phyloP scores from a whole-genome alignment of 2,888 invertebrate genomes.

The Phengaris alcon region DNA sequence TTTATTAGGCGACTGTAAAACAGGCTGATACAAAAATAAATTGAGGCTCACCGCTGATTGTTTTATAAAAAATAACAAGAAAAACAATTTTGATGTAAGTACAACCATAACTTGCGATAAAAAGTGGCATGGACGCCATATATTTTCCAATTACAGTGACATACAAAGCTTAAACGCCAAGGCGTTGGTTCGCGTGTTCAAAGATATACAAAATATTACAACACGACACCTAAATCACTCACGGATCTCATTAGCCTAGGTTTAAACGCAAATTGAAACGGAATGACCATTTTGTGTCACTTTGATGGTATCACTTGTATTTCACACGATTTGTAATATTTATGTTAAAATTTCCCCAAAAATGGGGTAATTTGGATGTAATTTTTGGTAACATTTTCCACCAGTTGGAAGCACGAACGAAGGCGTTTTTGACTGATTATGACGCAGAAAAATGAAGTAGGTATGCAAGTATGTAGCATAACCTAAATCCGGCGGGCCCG shows the following conservation, averaged over 20 bases:
- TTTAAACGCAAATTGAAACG: slow-evolving; percentile 51
- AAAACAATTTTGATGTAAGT: too few relatives aligned
- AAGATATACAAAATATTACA: slow-evolving; percentile 30
- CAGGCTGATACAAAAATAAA: too few relatives aligned
- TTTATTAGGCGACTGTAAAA: too few relatives aligned
- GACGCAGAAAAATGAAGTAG: too few relatives aligned
- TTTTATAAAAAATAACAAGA: too few relatives aligned
- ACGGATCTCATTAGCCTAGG: slow-evolving; percentile 65
- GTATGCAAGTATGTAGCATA: too few relatives aligned
- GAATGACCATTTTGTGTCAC: slow-evolving; percentile 42
- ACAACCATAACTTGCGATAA: background rate
- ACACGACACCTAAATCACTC: slow-evolving; percentile 65
- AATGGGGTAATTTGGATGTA: slow-evolving; percentile 5
- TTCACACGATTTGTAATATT: slow-evolving; percentile 26
- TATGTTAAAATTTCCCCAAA: slow-evolving; percentile 9
- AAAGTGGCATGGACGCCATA: background rate
- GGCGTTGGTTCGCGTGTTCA: slow-evolving; percentile 30
- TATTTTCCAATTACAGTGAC: slow-evolving; percentile 23
- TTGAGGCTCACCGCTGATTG: too few relatives aligned
- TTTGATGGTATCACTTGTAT: slow-evolving; percentile 25
- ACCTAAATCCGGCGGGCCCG: too few relatives aligned
- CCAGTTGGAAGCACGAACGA: background rate
- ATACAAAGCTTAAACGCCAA: slow-evolving; percentile 20
- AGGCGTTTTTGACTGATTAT: too few relatives aligned
- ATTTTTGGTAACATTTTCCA: background rate